A percentile compares a stretch with the other conserved stretches of the same genome.
Evolutionary conservation across 2,888 invertebrate genomes (phyloP).

Genomic region (Cantharis rustica): DNA sequence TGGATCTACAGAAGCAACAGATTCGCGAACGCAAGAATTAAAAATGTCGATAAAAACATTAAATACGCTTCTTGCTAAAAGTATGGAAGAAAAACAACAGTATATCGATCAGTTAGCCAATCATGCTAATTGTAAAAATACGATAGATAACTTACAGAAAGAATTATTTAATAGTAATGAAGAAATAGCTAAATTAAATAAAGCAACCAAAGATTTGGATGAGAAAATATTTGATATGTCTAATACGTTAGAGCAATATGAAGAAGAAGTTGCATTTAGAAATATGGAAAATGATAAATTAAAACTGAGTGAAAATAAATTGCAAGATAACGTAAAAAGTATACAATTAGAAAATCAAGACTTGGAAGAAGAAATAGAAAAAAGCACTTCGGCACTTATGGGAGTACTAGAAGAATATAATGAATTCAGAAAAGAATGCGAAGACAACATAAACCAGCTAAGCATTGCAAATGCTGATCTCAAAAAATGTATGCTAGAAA

Average conservation of each 20-base stretch:
- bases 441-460: background rate
- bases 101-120: background rate
- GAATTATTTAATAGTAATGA: background rate
- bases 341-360: background rate
- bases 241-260: background rate
- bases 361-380: background rate
- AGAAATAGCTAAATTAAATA: background rate
- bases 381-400: background rate
- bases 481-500: background rate
- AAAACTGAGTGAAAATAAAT: background rate
- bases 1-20: background rate
- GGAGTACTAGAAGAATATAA: background rate
- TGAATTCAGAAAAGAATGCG: too few relatives aligned
- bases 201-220: background rate
- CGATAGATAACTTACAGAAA: background rate
- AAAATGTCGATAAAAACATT: slow-evolving; percentile 16
- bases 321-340: background rate
- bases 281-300: background rate
- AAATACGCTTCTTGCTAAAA: slow-evolving; percentile 12
- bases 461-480: background rate
- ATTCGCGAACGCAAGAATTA: slow-evolving; percentile 10
- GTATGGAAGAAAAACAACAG: slow-evolving; percentile 9
- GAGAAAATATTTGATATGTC: background rate
- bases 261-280: background rate
- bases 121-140: background rate